Conservation (phyloP, 92 coral and sea anemone species). For the Palythoa caribaeorum region DNA sequence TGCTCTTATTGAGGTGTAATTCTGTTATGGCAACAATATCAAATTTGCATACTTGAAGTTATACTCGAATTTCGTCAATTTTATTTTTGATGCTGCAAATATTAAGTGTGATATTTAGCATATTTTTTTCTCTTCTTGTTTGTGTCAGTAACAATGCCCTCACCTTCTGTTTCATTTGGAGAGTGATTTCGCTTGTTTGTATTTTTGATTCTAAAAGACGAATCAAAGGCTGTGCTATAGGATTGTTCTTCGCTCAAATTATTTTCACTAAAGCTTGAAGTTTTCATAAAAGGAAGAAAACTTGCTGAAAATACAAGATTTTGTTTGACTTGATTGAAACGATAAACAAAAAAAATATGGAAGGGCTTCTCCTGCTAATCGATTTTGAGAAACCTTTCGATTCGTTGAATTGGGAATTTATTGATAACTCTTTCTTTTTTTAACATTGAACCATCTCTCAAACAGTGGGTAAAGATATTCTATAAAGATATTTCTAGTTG, state of each 20-base stretch:
- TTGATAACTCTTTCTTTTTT: too few relatives aligned
- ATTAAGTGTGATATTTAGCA: conserved; percentile 49
- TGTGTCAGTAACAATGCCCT: background rate
- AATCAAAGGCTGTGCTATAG: background rate
- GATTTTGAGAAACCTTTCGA: too few relatives aligned
- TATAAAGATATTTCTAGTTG: too few relatives aligned
- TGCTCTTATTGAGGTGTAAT: conserved; percentile 27
- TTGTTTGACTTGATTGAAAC: too few relatives aligned
- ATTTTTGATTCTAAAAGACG: background rate
- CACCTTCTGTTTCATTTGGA: background rate
- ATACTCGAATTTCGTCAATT: conserved; percentile 27
- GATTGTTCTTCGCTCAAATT: background rate
- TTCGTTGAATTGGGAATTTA: too few relatives aligned
- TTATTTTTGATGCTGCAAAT: conserved; percentile 55
- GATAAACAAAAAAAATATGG: too few relatives aligned
- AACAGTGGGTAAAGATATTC: too few relatives aligned
- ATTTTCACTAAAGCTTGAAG: background rate
- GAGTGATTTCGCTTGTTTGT: conserved; percentile 1
- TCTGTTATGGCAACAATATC: conserved; percentile 63
- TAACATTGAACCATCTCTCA: too few relatives aligned
- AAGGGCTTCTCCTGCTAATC: too few relatives aligned
- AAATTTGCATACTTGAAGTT: conserved; percentile 38
- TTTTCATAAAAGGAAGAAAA: too few relatives aligned
- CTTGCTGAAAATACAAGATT: too few relatives aligned
- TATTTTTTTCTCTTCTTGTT: conserved; percentile 25